Percentiles rank a stretch among this genome's conserved stretches.
Evolutionary conservation across 2,888 invertebrate genomes (phyloP).

Genomic region (Scaptodrosophila latifasciaeformis): DNA sequence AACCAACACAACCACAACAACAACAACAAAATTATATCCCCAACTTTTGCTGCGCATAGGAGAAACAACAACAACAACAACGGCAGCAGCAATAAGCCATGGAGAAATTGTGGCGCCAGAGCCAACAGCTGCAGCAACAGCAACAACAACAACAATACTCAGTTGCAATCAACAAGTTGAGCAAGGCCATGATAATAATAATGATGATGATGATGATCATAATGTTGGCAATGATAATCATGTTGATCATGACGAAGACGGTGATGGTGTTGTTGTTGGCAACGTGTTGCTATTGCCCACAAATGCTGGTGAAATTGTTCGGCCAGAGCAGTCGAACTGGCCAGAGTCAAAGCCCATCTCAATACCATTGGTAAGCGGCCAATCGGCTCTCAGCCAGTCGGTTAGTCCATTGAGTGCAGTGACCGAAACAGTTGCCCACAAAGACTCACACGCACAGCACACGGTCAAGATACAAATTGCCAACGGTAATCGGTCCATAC

Average conservation of each 20-base stretch:
- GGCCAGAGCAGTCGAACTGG: no score
- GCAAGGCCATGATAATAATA: constrained; percentile 8
- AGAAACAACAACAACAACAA: constrained; percentile 33
- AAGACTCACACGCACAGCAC: constrained; percentile 65
- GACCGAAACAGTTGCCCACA: constrained; percentile 58
- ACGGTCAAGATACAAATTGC: constrained; percentile 48
- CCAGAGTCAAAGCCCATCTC: constrained; percentile 23
- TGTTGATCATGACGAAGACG: constrained; percentile 34
- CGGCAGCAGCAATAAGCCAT: constrained; percentile 12
- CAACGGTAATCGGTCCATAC: constrained; percentile 13
- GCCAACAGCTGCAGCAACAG: constrained; percentile 14
- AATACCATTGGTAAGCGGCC: constrained; percentile 15
- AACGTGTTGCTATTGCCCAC: constrained; percentile 27
- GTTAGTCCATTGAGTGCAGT: constrained; percentile 38
- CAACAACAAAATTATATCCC: constrained; percentile 43
- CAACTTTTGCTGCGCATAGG: constrained; percentile 56
- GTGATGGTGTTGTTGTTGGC: no score
- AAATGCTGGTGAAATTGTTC: neutral
- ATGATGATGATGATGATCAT: constrained; percentile 24
- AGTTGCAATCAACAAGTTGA: constrained; percentile 39
- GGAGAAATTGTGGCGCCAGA: constrained; percentile 20
- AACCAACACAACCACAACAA: constrained; percentile 15
- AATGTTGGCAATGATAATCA: constrained; percentile 16
- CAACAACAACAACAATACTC: constrained; percentile 24
- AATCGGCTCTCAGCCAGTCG: constrained; percentile 22